phyloP scores from a whole-genome alignment of 1,140 invertebrate species.

The Leptoteleia sp. region DNA sequence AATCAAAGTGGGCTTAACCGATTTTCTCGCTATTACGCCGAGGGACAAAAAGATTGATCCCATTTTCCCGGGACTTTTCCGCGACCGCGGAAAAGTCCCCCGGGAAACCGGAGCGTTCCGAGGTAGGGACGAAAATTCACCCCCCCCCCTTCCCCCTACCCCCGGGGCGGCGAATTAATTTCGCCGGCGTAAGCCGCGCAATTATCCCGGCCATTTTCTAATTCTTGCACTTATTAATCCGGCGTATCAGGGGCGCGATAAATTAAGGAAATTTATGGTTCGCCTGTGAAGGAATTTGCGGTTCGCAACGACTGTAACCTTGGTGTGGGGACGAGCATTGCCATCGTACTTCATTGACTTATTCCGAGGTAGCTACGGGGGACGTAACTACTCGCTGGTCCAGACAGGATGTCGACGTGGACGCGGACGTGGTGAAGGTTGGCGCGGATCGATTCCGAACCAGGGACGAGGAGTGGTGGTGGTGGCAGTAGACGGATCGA shows the following conservation, averaged over 20 bases:
- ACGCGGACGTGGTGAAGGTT: conserved; percentile 48
- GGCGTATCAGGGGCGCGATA: conserved; percentile 6
- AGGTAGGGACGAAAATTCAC: not conserved
- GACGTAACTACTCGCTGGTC: conserved; percentile 49
- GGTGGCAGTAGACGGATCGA: conserved; percentile 61
- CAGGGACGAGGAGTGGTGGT: conserved; percentile 45
- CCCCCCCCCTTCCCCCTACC: no score
- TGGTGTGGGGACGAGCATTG: conserved; percentile 35
- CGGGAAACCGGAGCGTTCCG: not conserved
- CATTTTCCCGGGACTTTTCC: not conserved
- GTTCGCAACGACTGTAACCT: conserved; percentile 45
- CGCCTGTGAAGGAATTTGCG: conserved; percentile 40
- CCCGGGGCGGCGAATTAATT: no score
- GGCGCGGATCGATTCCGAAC: conserved; percentile 51
- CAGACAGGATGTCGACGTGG: conserved; percentile 49
- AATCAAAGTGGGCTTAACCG: conserved; percentile 24
- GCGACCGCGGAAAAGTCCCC: not conserved
- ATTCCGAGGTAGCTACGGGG: conserved; percentile 46
- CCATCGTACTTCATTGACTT: conserved; percentile 45
- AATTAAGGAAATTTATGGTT: conserved; percentile 33
- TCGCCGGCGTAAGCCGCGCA: not conserved
- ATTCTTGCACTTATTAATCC: no score
- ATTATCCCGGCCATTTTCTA: no score
- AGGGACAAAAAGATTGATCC: not conserved
- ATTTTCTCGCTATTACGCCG: conserved; percentile 10